Evolutionary conservation across 1,140 invertebrate species (phyloP).

Genomic region (Cotesia typhae): DNA sequence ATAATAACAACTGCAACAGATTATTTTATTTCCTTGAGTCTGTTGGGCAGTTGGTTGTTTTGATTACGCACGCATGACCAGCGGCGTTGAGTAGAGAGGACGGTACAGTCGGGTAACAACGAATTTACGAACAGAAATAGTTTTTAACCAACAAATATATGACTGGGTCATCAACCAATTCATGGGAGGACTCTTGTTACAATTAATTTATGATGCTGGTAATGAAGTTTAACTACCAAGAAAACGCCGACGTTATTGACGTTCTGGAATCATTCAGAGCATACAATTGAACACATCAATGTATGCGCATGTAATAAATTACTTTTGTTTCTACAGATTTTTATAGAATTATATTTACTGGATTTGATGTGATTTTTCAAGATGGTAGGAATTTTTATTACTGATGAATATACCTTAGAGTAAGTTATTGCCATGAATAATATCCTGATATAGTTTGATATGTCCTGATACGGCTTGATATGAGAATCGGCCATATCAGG

Average conservation of each 20-base stretch:
- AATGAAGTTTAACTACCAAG: background rate
- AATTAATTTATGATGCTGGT: constrained; percentile 28
- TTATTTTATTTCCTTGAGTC: constrained; percentile 10
- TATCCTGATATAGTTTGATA: no score
- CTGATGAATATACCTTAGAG: no score
- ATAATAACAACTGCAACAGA: constrained; percentile 22
- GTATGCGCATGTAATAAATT: no score
- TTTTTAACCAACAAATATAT: constrained; percentile 34
- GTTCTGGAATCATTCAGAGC: no score
- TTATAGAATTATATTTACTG: no score
- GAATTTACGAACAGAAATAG: constrained; percentile 27
- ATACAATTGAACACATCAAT: no score
- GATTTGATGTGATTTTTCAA: no score
- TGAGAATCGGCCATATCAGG: no score
- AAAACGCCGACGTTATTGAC: background rate
- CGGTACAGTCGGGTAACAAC: constrained; percentile 1
- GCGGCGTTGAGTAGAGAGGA: background rate
- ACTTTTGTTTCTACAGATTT: no score
- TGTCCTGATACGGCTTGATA: no score
- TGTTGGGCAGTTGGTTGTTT: background rate
- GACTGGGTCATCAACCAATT: constrained; percentile 16
- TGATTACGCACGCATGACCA: constrained; percentile 10
- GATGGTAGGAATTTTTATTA: no score
- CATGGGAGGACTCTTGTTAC: background rate
- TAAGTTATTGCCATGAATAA: no score